A percentile compares a stretch with the other conserved stretches of the same genome.
Evolutionary conservation across 2,888 invertebrate species (phyloP).

Genomic region (Drosophila suboccidentalis): DNA sequence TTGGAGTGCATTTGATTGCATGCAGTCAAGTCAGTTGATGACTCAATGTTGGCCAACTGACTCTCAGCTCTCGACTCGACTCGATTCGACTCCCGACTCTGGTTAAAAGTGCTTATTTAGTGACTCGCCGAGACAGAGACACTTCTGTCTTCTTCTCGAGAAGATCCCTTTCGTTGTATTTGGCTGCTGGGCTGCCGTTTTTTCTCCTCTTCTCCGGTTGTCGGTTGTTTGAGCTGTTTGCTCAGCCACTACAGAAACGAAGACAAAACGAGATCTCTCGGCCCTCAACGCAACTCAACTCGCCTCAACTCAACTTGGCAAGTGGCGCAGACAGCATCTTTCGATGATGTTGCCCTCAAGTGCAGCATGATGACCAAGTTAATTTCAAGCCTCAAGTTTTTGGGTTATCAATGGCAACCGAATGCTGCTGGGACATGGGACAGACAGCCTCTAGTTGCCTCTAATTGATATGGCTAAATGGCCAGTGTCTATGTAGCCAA

Average conservation of each 20-base stretch:
- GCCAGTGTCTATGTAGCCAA: constrained; percentile 70
- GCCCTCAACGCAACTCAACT: constrained; percentile 3
- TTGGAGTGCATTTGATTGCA: constrained; percentile 67
- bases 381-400: constrained; percentile 59
- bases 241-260: constrained; percentile 72
- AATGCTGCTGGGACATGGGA: neutral
- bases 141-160: constrained; percentile 44
- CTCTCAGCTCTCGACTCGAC: constrained; percentile 15
- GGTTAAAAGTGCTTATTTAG: constrained; percentile 74
- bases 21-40: constrained; percentile 64
- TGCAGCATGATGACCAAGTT: constrained; percentile 80
- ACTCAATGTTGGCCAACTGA: constrained; percentile 67
- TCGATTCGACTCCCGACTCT: constrained; percentile 36
- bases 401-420: constrained; percentile 69
- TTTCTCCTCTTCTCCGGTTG: constrained; percentile 17
- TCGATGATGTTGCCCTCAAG: constrained; percentile 48
- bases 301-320: constrained; percentile 7
- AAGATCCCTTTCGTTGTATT: constrained; percentile 51
- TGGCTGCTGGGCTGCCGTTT: constrained; percentile 62
- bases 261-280: constrained; percentile 37
- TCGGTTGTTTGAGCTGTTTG: constrained; percentile 69
- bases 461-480: constrained; percentile 80
- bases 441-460: constrained; percentile 10
- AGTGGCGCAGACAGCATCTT: constrained; percentile 65
- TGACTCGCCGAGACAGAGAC: constrained; percentile 67